phyloP scores from a whole-genome alignment of 2,113 vertebrate species.

The Colaptes auratus region DNA sequence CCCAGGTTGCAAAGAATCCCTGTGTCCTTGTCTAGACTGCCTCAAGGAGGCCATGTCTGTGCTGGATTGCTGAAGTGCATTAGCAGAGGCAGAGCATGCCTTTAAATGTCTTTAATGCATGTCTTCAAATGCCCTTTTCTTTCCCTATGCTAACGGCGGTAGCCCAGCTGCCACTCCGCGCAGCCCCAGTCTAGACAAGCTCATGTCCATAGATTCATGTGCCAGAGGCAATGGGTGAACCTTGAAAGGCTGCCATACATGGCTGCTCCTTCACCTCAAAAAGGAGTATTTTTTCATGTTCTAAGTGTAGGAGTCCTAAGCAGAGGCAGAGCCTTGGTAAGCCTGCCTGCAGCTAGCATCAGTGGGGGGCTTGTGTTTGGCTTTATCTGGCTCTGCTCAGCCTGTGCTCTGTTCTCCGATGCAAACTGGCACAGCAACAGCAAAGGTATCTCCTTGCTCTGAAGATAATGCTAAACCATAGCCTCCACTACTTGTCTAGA shows the following conservation, averaged over 20 bases:
- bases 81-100: background rate
- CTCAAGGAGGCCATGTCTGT: background rate
- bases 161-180: background rate
- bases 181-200: background rate
- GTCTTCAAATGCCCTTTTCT: background rate
- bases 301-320: background rate
- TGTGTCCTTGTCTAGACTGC: background rate
- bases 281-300: background rate
- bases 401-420: background rate
- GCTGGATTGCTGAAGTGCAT: background rate
- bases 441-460: background rate
- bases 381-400: background rate
- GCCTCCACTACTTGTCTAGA: background rate
- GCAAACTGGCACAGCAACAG: background rate
- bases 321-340: background rate
- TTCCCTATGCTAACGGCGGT: rapidly evolving
- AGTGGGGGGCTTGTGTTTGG: background rate
- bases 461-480: background rate
- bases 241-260: rapidly evolving
- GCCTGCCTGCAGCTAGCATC: background rate
- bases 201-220: background rate
- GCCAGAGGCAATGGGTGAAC: background rate
- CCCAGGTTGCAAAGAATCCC: background rate
- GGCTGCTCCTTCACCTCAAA: background rate
- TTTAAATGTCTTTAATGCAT: background rate